These are phyloP conservation scores for Pygoscelis adeliae DNA, from an alignment of 2,113 vertebrate genomes.

Conservation along the genomic window DNA sequence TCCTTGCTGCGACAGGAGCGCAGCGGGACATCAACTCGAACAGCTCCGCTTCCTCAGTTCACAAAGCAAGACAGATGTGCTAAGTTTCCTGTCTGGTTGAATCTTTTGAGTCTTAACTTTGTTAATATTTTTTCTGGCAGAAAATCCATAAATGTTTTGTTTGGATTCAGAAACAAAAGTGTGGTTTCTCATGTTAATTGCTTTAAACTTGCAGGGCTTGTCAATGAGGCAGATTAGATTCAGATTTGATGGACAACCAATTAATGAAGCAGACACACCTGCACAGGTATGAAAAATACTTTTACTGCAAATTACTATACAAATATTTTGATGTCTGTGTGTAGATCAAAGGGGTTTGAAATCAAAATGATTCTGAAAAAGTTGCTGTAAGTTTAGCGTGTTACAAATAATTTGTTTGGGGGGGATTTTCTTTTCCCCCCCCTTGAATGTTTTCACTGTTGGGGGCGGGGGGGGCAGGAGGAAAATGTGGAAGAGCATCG, in stretches of 20 bases:
- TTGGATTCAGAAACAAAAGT: background rate
- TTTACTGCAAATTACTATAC: background rate
- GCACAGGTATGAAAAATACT: slow-evolving; percentile 82
- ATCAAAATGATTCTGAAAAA: background rate
- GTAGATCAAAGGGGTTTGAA: background rate
- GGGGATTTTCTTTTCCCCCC: background rate
- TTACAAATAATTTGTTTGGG: background rate
- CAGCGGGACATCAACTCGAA: fast-evolving
- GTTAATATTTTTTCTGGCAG: background rate
- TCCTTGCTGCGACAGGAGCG: background rate
- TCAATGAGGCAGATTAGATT: slow-evolving; percentile 91
- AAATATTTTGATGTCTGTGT: background rate
- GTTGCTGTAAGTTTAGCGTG: background rate
- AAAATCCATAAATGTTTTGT: background rate
- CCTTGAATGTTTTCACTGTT: background rate
- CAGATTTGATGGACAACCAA: slow-evolving; percentile 92
- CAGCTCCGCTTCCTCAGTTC: fast-evolving
- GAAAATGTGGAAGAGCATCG: background rate
- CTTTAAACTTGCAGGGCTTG: slow-evolving; percentile 80
- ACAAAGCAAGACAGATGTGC: fast-evolving
- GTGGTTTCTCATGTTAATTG: background rate
- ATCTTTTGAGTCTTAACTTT: background rate
- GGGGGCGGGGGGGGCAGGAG: too few relatives aligned
- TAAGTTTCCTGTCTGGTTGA: background rate
- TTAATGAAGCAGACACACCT: slow-evolving; percentile 92